These are phyloP conservation scores for Acanthoscelides obtectus DNA, from an alignment of 2,888 invertebrate species.

Conservation along the genomic window DNA sequence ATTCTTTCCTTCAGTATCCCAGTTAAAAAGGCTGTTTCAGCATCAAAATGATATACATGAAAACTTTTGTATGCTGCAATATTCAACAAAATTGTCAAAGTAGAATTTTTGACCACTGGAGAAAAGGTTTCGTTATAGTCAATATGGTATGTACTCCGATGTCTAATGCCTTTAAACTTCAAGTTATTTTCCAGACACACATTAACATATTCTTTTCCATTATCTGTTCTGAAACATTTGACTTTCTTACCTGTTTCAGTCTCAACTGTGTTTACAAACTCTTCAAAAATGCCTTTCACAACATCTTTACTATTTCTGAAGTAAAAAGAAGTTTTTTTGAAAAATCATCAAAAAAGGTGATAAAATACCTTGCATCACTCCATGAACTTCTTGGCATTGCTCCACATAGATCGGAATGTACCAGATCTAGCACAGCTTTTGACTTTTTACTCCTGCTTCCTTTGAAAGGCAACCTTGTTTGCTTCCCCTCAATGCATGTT, in stretches of 20 bases:
- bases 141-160: slow-evolving; percentile 1
- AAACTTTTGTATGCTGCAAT: slow-evolving; percentile 1
- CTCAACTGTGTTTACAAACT: neutral
- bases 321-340: neutral
- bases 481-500: slow-evolving; percentile 3
- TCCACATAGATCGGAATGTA: slow-evolving; percentile 4
- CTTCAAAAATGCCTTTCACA: slow-evolving; percentile 2
- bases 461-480: neutral
- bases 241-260: slow-evolving; percentile 1
- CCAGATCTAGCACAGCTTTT: neutral
- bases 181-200: neutral
- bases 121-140: slow-evolving; percentile 11
- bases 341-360: slow-evolving; percentile 2
- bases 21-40: slow-evolving; percentile 6
- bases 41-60: slow-evolving; percentile 9
- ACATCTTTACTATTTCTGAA: slow-evolving; percentile 3
- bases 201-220: slow-evolving; percentile 2
- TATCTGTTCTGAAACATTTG: slow-evolving; percentile 2
- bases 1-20: slow-evolving; percentile 10
- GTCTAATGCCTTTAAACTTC: slow-evolving; percentile 4
- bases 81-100: slow-evolving; percentile 6
- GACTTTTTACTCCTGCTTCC: neutral
- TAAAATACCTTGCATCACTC: neutral
- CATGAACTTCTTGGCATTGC: neutral
- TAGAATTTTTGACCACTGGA: slow-evolving; percentile 2